Evolutionary conservation across 35 echinoderm and acorn worm species (phyloP).

Genomic region (Eucidaris tribuloides): DNA sequence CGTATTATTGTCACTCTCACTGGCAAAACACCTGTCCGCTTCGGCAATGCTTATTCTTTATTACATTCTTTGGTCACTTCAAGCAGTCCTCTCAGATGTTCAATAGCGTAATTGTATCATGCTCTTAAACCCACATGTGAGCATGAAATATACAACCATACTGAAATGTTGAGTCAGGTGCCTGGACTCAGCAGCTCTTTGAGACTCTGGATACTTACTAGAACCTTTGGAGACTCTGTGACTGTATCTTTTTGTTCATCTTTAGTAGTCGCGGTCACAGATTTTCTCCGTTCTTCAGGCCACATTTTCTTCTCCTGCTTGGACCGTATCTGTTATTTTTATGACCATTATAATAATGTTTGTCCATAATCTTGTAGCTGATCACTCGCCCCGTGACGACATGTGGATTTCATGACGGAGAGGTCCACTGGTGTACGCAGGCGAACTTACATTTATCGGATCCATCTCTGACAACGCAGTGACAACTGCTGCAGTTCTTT

Average conservation of each 20-base stretch:
- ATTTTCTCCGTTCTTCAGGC: neutral
- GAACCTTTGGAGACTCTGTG: neutral
- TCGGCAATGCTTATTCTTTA: too few species aligned
- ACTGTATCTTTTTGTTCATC: neutral
- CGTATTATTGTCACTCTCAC: too few species aligned
- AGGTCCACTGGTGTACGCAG: constrained; percentile 78
- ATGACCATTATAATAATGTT: constrained; percentile 42
- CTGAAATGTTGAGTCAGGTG: constrained; percentile 8
- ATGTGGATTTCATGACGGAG: constrained; percentile 94
- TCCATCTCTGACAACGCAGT: constrained; percentile 13
- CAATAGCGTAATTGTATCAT: constrained; percentile 22
- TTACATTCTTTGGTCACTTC: too few species aligned
- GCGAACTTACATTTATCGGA: constrained; percentile 89
- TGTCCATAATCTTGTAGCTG: constrained; percentile 75
- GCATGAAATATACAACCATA: constrained; percentile 40
- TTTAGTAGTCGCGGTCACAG: neutral
- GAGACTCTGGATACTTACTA: too few species aligned
- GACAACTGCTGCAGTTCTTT: constrained; percentile 43
- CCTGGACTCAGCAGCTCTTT: too few species aligned
- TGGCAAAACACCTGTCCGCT: too few species aligned
- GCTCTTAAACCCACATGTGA: constrained; percentile 78
- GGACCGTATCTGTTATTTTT: neutral
- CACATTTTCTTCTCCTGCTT: neutral
- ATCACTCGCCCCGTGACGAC: constrained; percentile 87
- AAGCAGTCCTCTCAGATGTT: constrained; percentile 63